Conservation (phyloP, 1,140 invertebrate genomes). For the Drosophila athabasca region DNA sequence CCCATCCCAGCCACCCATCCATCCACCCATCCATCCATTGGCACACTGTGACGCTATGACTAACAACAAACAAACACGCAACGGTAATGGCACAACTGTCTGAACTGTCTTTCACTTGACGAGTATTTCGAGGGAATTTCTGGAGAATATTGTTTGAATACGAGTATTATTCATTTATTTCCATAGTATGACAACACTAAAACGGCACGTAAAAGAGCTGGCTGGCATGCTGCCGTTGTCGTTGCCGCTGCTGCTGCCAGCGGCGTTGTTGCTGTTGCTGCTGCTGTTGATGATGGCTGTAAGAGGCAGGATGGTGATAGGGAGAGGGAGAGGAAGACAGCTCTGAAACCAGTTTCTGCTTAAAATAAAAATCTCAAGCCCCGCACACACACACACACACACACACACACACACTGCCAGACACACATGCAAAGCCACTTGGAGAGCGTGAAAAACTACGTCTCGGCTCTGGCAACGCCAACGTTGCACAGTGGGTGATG, state of each 20-base stretch:
- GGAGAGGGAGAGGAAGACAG: conserved; percentile 22
- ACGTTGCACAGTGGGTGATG: conserved; percentile 35
- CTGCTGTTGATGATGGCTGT: conserved; percentile 15
- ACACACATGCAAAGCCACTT: conserved; percentile 21
- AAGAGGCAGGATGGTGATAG: not conserved
- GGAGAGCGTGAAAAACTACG: conserved; percentile 79
- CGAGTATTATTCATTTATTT: conserved; percentile 43
- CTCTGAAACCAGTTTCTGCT: conserved; percentile 71
- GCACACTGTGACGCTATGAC: conserved; percentile 38
- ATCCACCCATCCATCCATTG: conserved; percentile 2
- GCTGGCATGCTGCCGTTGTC: not conserved
- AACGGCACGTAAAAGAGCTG: conserved; percentile 50
- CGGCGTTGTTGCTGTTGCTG: conserved; percentile 4
- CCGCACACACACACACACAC: conserved; percentile 39
- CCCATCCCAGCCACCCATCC: not conserved
- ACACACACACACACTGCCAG: conserved; percentile 39
- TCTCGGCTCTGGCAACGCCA: conserved; percentile 31
- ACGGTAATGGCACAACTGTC: conserved; percentile 19
- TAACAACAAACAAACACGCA: conserved; percentile 45
- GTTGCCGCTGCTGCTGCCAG: conserved; percentile 2
- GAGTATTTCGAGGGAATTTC: conserved; percentile 61
- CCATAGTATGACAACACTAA: conserved; percentile 70
- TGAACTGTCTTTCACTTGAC: conserved; percentile 62
- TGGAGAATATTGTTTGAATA: conserved; percentile 67
- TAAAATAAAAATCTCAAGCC: conserved; percentile 69